Conservation (phyloP, 2,888 invertebrate genomes). For the Apamea monoglypha region DNA sequence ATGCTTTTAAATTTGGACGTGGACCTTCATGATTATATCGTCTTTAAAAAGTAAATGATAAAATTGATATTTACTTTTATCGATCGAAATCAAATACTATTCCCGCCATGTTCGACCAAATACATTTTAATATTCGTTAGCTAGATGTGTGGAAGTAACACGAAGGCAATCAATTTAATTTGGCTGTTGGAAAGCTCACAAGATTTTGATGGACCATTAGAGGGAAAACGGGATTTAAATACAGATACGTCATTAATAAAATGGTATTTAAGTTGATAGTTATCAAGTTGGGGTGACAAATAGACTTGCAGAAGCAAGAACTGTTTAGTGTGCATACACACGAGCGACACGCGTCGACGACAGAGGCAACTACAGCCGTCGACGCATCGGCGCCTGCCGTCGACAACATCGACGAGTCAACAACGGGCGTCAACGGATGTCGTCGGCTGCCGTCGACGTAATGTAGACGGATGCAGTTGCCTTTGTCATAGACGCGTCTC, state of each 20-base stretch:
- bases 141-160: not conserved
- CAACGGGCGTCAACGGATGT: no score
- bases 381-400: no score
- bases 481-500: not conserved
- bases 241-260: not conserved
- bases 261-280: not conserved
- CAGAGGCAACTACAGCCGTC: not conserved
- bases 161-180: conserved; percentile 15
- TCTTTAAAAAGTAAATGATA: not conserved
- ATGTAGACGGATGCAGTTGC: not conserved
- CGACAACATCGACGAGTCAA: no score
- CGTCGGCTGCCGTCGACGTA: not conserved
- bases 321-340: not conserved
- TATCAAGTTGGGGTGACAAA: not conserved
- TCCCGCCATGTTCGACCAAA: not conserved
- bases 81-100: not conserved
- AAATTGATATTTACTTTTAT: not conserved
- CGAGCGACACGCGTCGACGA: no score
- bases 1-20: not conserved
- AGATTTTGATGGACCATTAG: not conserved
- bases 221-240: not conserved
- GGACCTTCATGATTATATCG: not conserved
- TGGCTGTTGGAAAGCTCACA: not conserved
- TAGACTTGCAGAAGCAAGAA: not conserved
- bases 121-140: not conserved